A percentile compares a stretch with the other conserved stretches of the same genome.
Conservation (phyloP, 2,797 vertebrate species). For the Lates japonicus region DNA sequence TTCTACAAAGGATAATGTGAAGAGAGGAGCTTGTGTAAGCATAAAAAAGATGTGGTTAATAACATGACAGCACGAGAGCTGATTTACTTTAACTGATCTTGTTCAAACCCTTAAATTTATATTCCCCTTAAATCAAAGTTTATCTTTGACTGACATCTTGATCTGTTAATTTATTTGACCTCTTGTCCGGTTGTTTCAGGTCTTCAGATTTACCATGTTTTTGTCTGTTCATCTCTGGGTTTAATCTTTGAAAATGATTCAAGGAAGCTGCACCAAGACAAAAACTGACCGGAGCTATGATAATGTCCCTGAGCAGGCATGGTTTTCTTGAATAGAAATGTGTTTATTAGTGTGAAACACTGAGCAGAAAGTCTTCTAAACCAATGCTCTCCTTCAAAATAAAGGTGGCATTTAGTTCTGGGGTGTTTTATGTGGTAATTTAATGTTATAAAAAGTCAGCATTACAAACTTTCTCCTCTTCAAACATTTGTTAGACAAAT, state of each 20-base stretch:
- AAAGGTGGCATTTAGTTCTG: conserved; percentile 24
- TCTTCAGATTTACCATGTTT: not conserved
- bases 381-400: conserved; percentile 12
- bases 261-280: not conserved
- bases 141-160: not conserved
- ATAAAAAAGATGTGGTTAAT: not conserved
- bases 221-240: not conserved
- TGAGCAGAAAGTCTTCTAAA: not conserved
- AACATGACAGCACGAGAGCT: not conserved
- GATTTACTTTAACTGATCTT: not conserved
- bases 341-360: not conserved
- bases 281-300: not conserved
- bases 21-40: not conserved
- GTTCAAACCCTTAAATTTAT: not conserved
- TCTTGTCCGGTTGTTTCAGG: not conserved
- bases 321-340: not conserved
- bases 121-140: not conserved
- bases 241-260: not conserved
- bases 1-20: not conserved
- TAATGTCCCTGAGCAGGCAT: not conserved
- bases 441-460: conserved; percentile 39
- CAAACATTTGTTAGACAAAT: conserved; percentile 8
- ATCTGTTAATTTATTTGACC: not conserved
- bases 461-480: conserved; percentile 1
- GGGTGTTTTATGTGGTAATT: conserved; percentile 45